phyloP scores from a whole-genome alignment of 2,113 vertebrate species.

The Murina feae region DNA sequence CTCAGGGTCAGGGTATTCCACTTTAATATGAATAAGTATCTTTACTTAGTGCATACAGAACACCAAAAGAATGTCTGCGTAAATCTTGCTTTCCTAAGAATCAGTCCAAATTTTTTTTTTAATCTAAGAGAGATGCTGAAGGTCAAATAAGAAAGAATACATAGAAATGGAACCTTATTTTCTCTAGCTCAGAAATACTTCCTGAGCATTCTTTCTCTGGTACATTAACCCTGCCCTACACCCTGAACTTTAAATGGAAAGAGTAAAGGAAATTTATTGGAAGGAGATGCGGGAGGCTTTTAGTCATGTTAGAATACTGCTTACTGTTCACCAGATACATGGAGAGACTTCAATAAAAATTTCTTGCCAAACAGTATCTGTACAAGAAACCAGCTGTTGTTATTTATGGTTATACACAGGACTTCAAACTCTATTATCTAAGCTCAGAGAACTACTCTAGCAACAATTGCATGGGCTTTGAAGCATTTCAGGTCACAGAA shows the following conservation, averaged over 20 bases:
- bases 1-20: slow-evolving; percentile 13
- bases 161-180: slow-evolving; percentile 65
- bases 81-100: slow-evolving; percentile 66
- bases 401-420: slow-evolving; percentile 40
- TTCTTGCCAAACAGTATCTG: slow-evolving; percentile 48
- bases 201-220: slow-evolving; percentile 61
- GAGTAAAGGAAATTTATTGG: slow-evolving; percentile 60
- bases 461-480: neutral
- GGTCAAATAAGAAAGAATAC: slow-evolving; percentile 63
- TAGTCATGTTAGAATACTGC: slow-evolving; percentile 57
- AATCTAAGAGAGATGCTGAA: slow-evolving; percentile 46
- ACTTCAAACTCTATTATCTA: slow-evolving; percentile 21
- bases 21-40: slow-evolving; percentile 25
- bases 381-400: slow-evolving; percentile 51
- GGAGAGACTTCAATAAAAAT: slow-evolving; percentile 68
- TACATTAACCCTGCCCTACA: slow-evolving; percentile 52
- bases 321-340: slow-evolving; percentile 71
- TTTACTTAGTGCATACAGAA: slow-evolving; percentile 36
- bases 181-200: slow-evolving; percentile 59
- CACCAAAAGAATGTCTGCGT: slow-evolving; percentile 47
- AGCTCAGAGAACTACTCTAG: neutral
- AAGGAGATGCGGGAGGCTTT: slow-evolving; percentile 62
- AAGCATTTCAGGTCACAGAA: slow-evolving; percentile 10
- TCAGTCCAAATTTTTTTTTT: slow-evolving; percentile 22
- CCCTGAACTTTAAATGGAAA: slow-evolving; percentile 56